These are phyloP conservation scores for Pavo muticus DNA, from an alignment of 2,113 vertebrate genomes.

Conservation along the genomic window DNA sequence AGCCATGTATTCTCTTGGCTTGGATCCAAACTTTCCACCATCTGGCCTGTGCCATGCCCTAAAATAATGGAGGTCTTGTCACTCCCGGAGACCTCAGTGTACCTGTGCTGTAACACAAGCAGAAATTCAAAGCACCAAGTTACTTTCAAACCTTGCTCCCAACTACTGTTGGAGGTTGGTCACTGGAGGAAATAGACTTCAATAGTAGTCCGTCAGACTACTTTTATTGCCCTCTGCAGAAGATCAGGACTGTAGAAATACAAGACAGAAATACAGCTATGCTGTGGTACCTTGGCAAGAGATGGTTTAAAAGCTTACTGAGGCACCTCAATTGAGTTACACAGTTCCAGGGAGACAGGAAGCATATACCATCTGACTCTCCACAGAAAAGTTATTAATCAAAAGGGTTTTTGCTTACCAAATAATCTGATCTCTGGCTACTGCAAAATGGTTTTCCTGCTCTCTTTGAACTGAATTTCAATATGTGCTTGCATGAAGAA, in stretches of 20 bases:
- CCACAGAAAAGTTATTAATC: conserved; percentile 30
- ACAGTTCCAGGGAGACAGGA: conserved; percentile 3
- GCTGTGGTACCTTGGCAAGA: background rate
- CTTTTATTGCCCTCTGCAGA: background rate
- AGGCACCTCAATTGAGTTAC: background rate
- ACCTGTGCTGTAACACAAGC: background rate
- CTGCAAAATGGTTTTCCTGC: conserved; percentile 5
- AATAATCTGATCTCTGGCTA: conserved; percentile 53
- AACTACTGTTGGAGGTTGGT: background rate
- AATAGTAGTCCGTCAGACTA: background rate
- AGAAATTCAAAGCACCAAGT: background rate
- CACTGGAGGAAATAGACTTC: background rate
- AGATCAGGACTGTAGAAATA: background rate
- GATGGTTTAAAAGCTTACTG: background rate
- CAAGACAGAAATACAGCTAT: background rate
- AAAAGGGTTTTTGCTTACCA: conserved; percentile 20
- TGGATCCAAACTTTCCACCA: fast-evolving
- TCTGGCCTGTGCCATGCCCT: background rate
- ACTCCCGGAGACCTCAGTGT: background rate
- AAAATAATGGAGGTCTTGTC: background rate
- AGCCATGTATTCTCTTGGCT: background rate
- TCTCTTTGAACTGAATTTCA: conserved; percentile 58
- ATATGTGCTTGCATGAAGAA: conserved; percentile 18
- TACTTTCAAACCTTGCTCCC: background rate
- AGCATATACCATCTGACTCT: background rate